A percentile compares a stretch with the other conserved stretches of the same genome.
phyloP scores from a whole-genome alignment of 1,140 invertebrate genomes.

The Zaprionus vittiger region DNA sequence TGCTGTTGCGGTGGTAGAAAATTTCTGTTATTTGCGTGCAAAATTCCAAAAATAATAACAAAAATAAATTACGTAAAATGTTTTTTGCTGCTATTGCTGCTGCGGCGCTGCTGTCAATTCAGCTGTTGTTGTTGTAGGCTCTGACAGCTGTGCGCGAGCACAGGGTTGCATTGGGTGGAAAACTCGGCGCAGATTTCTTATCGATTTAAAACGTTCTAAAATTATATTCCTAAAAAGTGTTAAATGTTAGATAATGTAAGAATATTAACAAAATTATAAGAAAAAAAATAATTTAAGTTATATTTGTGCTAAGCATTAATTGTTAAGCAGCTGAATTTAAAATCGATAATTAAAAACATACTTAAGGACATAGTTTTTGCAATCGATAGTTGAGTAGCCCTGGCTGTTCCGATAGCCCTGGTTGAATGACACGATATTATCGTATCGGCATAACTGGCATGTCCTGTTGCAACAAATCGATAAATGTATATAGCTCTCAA shows the following conservation, averaged over 20 bases:
- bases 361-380: neutral
- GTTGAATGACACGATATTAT: neutral
- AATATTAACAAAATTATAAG: too few relatives aligned
- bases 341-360: neutral
- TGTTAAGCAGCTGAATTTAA: neutral
- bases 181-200: neutral
- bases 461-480: slow-evolving; percentile 42
- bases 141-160: slow-evolving; percentile 51
- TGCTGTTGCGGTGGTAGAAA: slow-evolving; percentile 40
- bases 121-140: slow-evolving; percentile 54
- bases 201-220: neutral
- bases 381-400: neutral
- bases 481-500: slow-evolving; percentile 24
- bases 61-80: slow-evolving; percentile 79
- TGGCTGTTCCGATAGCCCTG: neutral
- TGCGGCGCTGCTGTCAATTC: slow-evolving; percentile 66
- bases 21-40: slow-evolving; percentile 29
- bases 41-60: slow-evolving; percentile 35
- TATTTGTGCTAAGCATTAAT: neutral
- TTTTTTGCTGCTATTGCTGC: slow-evolving; percentile 63
- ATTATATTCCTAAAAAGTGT: neutral
- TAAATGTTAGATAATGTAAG: neutral
- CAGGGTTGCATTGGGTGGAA: slow-evolving; percentile 24
- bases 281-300: too few relatives aligned
- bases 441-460: neutral